Base-by-base conservation (phyloP, 2,888 invertebrate genomes). In the Acanthosepion pharaonis region DNA sequence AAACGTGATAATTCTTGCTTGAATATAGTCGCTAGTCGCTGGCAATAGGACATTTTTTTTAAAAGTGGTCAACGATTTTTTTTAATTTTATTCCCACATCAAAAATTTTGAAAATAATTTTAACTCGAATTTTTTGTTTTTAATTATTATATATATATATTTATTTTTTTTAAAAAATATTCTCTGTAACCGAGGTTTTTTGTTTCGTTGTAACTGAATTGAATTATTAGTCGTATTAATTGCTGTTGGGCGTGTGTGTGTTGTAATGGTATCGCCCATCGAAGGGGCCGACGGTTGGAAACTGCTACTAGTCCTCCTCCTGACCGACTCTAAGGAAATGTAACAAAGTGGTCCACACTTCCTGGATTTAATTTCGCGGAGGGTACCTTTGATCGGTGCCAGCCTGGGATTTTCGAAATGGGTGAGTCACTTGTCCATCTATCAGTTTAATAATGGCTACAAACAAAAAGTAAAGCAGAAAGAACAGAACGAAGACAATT, bases 361-460 rank as follows among this genome's bases (percentile, higher is more conserved):
- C 93, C 93, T 93, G 93, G 93, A 93, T 93, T 93, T 93, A 93
- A 93, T 93, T 93, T 93, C 93, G 93, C 48, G 93, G 93, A 53
- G 51, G 93, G 93, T 93, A 53, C 93, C 93, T 53, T 93, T 78
- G 51, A 93, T 93, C 93, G 93, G 93, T 93, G 49, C 93, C 93
- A 93, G 53, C 93, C 93, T 53, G 53, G 93, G 93, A 93, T 49
- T 93, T 93, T 93, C 93, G 93, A 93, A 93, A 93, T 93, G 93
- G 93, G 93, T 93, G 53, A 93, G 93, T 53, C 11, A 51, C n/a
- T 78, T 78, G 78, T n/a, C n/a, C 15, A 78, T 78, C 78, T 78
- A 78, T 78, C 59, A 20, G 59, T 59, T 78, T 78, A 78, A 78
- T n/a, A n/a, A 78, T 78, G 4, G 15, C 15, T 5, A 11, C 78